Conservation (phyloP, 2,113 vertebrate genomes). For the Aleadryas rufinucha region DNA sequence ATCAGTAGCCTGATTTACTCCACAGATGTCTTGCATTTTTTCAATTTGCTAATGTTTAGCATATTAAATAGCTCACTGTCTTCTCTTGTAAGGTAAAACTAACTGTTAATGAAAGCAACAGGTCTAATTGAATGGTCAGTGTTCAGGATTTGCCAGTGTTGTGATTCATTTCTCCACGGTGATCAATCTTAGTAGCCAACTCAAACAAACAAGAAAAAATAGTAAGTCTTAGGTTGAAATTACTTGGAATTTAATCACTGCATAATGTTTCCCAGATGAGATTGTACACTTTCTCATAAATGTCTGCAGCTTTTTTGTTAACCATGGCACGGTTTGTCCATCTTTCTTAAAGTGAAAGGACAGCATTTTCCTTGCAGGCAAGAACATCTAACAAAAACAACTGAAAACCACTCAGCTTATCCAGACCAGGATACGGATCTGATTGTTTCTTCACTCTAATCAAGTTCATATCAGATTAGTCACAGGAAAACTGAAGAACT, state of each 20-base stretch:
- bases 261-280: constrained; percentile 18
- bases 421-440: background rate
- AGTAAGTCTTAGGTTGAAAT: constrained; percentile 31
- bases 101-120: constrained; percentile 2
- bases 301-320: background rate
- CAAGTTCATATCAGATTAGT: background rate
- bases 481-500: background rate
- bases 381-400: background rate
- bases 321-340: background rate
- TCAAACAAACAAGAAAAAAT: constrained; percentile 19
- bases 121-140: constrained; percentile 26
- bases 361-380: background rate
- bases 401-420: background rate
- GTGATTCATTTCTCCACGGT: constrained; percentile 6
- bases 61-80: background rate
- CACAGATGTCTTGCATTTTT: background rate
- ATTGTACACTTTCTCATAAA: background rate
- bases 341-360: background rate
- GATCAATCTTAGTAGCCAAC: constrained; percentile 38
- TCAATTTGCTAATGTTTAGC: background rate
- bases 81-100: background rate
- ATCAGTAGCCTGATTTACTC: background rate
- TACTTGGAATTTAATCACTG: constrained; percentile 25
- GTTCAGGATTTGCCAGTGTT: constrained; percentile 31
- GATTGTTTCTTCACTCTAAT: background rate